Conservation (phyloP, 1,140 invertebrate genomes). For the Latrodectus geometricus region DNA sequence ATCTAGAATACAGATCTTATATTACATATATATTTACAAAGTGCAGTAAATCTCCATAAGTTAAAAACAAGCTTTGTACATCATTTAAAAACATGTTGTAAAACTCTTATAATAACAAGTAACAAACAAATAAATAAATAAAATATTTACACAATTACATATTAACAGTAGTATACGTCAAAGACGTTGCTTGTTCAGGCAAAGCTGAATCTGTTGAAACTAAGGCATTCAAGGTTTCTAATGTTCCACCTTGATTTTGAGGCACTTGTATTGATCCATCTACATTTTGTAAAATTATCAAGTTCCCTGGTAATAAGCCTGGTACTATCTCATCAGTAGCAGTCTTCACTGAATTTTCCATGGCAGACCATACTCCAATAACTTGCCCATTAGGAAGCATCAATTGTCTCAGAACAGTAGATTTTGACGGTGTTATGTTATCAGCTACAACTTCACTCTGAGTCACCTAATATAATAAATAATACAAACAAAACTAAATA, state of each 20-base stretch:
- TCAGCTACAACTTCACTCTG: conserved; percentile 24
- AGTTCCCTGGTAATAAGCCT: conserved; percentile 57
- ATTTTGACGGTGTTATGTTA: conserved; percentile 1
- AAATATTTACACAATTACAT: conserved; percentile 35
- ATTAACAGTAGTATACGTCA: conserved; percentile 23
- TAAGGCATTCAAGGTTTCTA: conserved; percentile 68
- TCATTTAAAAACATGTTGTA: conserved; percentile 27
- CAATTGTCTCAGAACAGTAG: conserved; percentile 52
- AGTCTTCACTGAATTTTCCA: conserved; percentile 38
- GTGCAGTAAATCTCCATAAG: not conserved
- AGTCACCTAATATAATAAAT: conserved; percentile 11
- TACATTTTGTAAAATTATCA: conserved; percentile 66
- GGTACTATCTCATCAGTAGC: conserved; percentile 31
- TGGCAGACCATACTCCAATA: conserved; percentile 27
- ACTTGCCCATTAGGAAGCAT: conserved; percentile 60
- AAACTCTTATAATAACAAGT: conserved; percentile 9
- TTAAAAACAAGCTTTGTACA: conserved; percentile 20
- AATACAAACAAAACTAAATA: not conserved
- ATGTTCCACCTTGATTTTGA: conserved; percentile 65
- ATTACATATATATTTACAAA: conserved; percentile 13
- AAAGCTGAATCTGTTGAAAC: conserved; percentile 67
- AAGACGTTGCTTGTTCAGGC: not conserved
- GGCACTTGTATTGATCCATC: conserved; percentile 68
- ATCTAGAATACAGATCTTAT: not conserved
- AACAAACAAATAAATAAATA: conserved; percentile 39